These are phyloP conservation scores for Pelmatolapia mariae DNA, from an alignment of 2,113 vertebrate species.

Conservation along the genomic window DNA sequence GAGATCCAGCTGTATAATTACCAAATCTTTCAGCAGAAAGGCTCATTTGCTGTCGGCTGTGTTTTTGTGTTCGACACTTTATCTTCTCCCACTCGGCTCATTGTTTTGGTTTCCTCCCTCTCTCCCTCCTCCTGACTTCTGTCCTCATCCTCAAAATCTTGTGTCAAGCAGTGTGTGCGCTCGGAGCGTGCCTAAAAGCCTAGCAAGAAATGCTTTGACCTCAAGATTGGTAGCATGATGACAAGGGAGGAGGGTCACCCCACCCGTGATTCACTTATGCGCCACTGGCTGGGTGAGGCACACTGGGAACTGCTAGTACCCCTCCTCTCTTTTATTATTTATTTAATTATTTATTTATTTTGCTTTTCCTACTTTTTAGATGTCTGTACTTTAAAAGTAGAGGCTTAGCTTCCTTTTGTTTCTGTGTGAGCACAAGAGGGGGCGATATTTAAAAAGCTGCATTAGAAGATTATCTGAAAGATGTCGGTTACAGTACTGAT, in stretches of 20 bases:
- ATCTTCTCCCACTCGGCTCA: neutral
- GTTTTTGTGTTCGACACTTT: neutral
- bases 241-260: neutral
- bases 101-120: neutral
- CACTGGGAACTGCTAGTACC: neutral
- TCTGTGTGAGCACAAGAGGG: neutral
- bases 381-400: neutral
- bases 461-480: neutral
- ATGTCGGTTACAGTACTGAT: neutral
- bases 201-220: slow-evolving; percentile 23
- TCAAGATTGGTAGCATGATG: neutral
- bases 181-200: neutral
- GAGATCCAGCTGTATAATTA: neutral
- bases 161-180: slow-evolving; percentile 23
- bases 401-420: neutral
- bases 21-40: neutral
- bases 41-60: neutral
- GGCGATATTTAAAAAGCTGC: neutral
- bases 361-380: neutral
- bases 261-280: slow-evolving; percentile 25
- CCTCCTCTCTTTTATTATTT: neutral
- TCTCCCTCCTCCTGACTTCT: neutral
- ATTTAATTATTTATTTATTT: neutral
- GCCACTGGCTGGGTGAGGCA: slow-evolving; percentile 1
- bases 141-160: slow-evolving; percentile 11